Evolutionary conservation across 2,797 vertebrate genomes (phyloP).

Genomic region (Phaenicophaeus curvirostris): DNA sequence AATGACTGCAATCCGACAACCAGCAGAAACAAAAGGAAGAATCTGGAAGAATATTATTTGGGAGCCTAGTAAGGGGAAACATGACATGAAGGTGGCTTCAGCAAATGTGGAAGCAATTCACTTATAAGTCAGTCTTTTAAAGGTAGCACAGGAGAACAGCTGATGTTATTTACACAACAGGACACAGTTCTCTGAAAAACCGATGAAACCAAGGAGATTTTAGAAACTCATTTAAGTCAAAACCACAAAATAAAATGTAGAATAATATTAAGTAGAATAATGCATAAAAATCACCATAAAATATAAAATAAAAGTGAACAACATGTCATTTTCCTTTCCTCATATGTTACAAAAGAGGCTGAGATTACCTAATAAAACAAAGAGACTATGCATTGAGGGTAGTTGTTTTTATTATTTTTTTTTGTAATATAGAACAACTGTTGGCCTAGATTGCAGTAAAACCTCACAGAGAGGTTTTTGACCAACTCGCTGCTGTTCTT

Average conservation of each 20-base stretch:
- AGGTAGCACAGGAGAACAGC: neutral
- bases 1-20: neutral
- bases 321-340: neutral
- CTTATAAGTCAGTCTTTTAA: neutral
- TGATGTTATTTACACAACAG: neutral
- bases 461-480: neutral
- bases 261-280: neutral
- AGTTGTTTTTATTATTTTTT: too few relatives aligned
- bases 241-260: neutral
- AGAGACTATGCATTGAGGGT: neutral
- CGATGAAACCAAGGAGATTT: neutral
- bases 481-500: rapidly evolving
- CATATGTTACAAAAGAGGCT: neutral
- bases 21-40: neutral
- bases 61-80: neutral
- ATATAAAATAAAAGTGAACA: neutral
- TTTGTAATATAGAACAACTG: neutral
- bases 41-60: neutral
- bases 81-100: neutral
- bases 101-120: neutral
- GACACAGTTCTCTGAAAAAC: neutral
- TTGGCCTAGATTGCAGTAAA: neutral
- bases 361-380: neutral
- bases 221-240: neutral
- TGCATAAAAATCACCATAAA: neutral